These are phyloP conservation scores for Liodrosophila aerea DNA, from an alignment of 2,888 invertebrate species.

Conservation along the genomic window DNA sequence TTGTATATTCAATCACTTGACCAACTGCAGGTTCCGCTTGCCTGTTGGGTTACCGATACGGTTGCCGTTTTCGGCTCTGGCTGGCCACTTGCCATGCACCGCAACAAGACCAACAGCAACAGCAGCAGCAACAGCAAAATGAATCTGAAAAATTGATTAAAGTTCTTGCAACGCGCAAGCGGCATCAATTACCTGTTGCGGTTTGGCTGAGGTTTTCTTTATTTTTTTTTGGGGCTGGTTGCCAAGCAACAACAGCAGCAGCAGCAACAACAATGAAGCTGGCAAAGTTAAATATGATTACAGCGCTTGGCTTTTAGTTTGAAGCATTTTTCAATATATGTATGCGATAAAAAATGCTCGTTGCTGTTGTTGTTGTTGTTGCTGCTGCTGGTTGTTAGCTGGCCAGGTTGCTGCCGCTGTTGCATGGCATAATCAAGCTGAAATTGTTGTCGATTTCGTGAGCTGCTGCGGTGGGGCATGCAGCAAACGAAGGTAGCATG, in stretches of 20 bases:
- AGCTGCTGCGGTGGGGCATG: constrained; percentile 5
- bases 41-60: constrained; percentile 27
- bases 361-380: constrained; percentile 16
- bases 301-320: constrained; percentile 68
- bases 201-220: constrained; percentile 39
- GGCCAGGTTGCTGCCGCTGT: constrained; percentile 15
- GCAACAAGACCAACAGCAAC: constrained; percentile 2
- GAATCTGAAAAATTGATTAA: constrained; percentile 69
- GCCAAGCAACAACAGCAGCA: constrained; percentile 14
- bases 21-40: constrained; percentile 14
- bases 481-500: too few relatives aligned
- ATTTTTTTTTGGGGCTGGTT: constrained; percentile 16
- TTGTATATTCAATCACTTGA: too few relatives aligned
- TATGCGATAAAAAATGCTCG: constrained; percentile 39
- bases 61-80: constrained; percentile 52
- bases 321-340: constrained; percentile 61
- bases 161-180: constrained; percentile 66
- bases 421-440: constrained; percentile 47
- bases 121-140: constrained; percentile 20
- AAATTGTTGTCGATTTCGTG: constrained; percentile 35
- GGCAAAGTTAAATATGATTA: constrained; percentile 67
- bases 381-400: constrained; percentile 9
- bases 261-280: constrained; percentile 17
- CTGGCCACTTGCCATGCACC: constrained; percentile 50
- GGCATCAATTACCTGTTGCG: constrained; percentile 70